A percentile compares a stretch with the other conserved stretches of the same genome.
These are phyloP conservation scores for Anthoscopus minutus DNA, from an alignment of 2,113 vertebrate species.

Conservation along the genomic window DNA sequence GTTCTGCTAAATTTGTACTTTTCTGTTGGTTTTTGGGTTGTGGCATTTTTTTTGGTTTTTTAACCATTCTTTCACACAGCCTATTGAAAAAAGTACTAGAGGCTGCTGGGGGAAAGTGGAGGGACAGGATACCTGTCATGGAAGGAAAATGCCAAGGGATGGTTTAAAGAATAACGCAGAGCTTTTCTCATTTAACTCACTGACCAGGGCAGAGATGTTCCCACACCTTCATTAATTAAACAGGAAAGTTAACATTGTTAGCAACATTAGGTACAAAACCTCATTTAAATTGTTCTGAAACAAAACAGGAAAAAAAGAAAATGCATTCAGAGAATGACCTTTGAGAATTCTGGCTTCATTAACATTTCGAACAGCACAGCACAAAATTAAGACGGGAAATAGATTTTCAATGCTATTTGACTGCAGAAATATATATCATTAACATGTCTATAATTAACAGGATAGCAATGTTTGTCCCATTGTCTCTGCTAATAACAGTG, in stretches of 20 bases:
- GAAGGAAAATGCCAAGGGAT: neutral
- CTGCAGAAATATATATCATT: constrained; percentile 55
- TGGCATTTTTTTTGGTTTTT: fast-evolving
- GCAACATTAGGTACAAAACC: constrained; percentile 61
- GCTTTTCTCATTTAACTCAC: constrained; percentile 21
- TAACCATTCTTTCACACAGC: constrained; percentile 41
- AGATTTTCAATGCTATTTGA: constrained; percentile 10
- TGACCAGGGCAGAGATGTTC: constrained; percentile 50
- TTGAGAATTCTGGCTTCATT: constrained; percentile 74
- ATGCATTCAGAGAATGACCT: constrained; percentile 70
- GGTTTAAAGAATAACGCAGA: neutral
- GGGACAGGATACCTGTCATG: neutral
- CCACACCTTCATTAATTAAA: constrained; percentile 57
- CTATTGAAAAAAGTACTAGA: neutral
- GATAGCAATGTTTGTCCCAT: constrained; percentile 21
- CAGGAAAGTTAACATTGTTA: constrained; percentile 42
- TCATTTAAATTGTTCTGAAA: constrained; percentile 69
- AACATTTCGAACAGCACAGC: constrained; percentile 66
- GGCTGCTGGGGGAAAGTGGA: neutral
- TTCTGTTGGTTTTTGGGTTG: neutral
- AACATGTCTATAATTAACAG: constrained; percentile 61
- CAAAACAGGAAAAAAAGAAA: constrained; percentile 32
- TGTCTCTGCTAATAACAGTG: constrained; percentile 39
- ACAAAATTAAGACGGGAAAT: constrained; percentile 65
- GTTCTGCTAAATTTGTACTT: constrained; percentile 70